These are phyloP conservation scores for Chelonus insularis DNA, from an alignment of 1,140 invertebrate genomes.

Conservation along the genomic window DNA sequence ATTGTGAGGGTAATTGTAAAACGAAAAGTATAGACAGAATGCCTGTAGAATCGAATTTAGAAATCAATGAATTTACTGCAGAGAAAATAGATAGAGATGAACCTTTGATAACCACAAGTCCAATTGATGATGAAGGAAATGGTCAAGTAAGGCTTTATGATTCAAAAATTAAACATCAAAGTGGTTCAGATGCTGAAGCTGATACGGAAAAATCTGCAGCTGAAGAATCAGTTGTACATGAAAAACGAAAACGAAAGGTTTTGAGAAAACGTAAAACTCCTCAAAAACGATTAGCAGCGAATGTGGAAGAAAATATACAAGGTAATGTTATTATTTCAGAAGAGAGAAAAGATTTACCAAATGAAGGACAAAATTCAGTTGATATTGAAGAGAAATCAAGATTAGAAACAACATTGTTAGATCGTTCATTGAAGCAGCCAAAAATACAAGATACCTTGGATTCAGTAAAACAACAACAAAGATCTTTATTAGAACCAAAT, in stretches of 20 bases:
- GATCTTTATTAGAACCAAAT: slow-evolving; percentile 44
- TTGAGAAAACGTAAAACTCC: slow-evolving; percentile 53
- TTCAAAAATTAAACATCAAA: slow-evolving; percentile 38
- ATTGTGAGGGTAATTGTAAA: slow-evolving; percentile 52
- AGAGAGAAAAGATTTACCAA: neutral
- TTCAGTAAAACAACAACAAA: slow-evolving; percentile 50
- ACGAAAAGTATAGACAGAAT: slow-evolving; percentile 53
- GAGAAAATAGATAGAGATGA: slow-evolving; percentile 37
- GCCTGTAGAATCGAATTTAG: slow-evolving; percentile 54
- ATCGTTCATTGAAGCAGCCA: neutral
- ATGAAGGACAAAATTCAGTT: neutral
- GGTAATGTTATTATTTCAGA: slow-evolving; percentile 31
- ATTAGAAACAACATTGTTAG: neutral
- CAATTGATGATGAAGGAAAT: slow-evolving; percentile 34
- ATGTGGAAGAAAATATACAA: slow-evolving; percentile 33
- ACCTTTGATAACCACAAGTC: slow-evolving; percentile 34
- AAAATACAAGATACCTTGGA: slow-evolving; percentile 42
- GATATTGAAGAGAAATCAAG: slow-evolving; percentile 6
- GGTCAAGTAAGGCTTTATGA: slow-evolving; percentile 37
- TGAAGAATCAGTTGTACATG: slow-evolving; percentile 52
- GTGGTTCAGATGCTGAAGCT: slow-evolving; percentile 56
- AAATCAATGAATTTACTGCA: slow-evolving; percentile 39
- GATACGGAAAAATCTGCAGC: slow-evolving; percentile 60
- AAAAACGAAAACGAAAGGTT: slow-evolving; percentile 56
- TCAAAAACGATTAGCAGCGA: slow-evolving; percentile 40